Base-by-base conservation (phyloP, 2,888 invertebrate species). In the Bibio marci region DNA sequence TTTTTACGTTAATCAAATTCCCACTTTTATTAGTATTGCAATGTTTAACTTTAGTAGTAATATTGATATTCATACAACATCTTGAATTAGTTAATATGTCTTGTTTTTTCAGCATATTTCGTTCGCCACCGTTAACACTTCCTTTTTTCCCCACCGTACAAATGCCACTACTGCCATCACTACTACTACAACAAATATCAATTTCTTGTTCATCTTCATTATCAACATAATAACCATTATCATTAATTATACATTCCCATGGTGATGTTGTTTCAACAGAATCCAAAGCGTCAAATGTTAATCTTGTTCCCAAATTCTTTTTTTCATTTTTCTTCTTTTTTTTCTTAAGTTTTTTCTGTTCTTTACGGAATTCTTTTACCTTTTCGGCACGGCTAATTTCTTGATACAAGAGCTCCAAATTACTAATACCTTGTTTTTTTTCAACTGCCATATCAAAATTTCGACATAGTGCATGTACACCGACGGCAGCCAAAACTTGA, bases 401-500 rank as follows among this genome's bases (percentile, higher is more conserved):
- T 48, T 86, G 80, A 53, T 85, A 91, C 25, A 90, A 64, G 46
- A 90, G 64, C 62, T 92, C 88, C 44, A 92, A 64, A 55, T 90
- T 87, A 32, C 87, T 82, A 18, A 87, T 79, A 19, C 87, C 87
- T 53, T 81, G 80, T 58, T 90, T 91, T 45, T 74, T 73, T 62
- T 92, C 91, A 22, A 91, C 80, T 4, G 86, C 83, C 49, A 82
- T 80, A 70, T 85, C 86, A 61, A 91, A 92, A 61, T 81, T 88
- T 48, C 87, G 77, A 53, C 81, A 80, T 12, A 92, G 66, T 5
- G 88, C 83, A 55, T 90, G 86, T 1, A 90, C 77, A 1, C 80
- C 82, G 6, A 86, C 82, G 33, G 86, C 88, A 38, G 88, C 87
- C 44, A 92, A 73, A 38, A 90, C 82, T 62, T 87, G 86, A 64